A percentile compares a stretch with the other conserved stretches of the same genome.
Conservation (phyloP, 2,113 vertebrate species). For the Octodon degus region DNA sequence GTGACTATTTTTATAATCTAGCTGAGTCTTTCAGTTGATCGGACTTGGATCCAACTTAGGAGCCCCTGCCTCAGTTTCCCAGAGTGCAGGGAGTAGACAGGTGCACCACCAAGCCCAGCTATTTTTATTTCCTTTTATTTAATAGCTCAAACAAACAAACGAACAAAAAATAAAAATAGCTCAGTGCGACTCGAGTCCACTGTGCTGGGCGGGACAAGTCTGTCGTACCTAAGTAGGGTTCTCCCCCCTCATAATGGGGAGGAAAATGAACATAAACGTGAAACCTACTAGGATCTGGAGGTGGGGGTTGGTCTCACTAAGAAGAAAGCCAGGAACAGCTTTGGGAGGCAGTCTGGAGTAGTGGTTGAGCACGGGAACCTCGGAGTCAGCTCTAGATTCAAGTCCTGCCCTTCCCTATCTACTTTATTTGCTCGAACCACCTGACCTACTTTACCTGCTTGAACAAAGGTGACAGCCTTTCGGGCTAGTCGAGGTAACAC, state of each 20-base stretch:
- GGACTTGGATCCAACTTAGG: background rate
- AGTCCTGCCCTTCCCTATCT: background rate
- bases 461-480: background rate
- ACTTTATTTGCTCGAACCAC: background rate
- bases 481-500: background rate
- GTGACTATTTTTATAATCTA: background rate
- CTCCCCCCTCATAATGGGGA: background rate
- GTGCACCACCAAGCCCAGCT: no score
- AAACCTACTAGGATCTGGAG: background rate
- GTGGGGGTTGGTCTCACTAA: background rate
- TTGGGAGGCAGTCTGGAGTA: background rate
- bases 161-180: no score
- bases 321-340: no score
- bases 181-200: background rate
- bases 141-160: background rate
- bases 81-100: background rate
- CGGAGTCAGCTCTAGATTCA: background rate
- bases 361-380: fast-evolving
- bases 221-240: no score
- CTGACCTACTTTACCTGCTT: no score
- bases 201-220: no score
- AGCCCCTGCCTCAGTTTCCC: background rate
- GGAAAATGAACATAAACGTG: background rate
- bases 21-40: background rate
- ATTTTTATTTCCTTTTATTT: background rate